phyloP scores from a whole-genome alignment of 1,140 invertebrate species.

The Heliothis virescens region DNA sequence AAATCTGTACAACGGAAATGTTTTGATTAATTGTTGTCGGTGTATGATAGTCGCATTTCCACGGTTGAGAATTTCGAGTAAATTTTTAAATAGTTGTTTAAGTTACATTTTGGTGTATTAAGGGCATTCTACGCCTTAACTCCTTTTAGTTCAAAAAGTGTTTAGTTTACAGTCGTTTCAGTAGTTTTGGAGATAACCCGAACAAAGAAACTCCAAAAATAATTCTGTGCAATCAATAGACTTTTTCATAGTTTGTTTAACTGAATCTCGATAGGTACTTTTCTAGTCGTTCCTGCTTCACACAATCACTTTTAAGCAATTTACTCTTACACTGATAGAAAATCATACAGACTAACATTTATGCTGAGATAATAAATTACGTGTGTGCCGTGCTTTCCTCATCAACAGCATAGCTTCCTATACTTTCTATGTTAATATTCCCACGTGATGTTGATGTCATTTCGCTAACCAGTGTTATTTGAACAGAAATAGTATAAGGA shows the following conservation, averaged over 20 bases:
- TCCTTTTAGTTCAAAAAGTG: too few relatives aligned
- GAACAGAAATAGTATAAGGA: background rate
- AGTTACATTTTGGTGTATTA: background rate
- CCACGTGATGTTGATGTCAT: background rate
- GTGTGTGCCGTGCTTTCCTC: background rate
- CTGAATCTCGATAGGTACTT: too few relatives aligned
- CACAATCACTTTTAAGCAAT: too few relatives aligned
- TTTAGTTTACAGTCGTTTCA: too few relatives aligned
- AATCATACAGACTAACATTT: background rate
- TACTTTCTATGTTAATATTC: conserved; percentile 23
- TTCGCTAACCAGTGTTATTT: background rate
- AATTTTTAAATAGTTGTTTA: background rate
- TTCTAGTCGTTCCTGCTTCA: too few relatives aligned
- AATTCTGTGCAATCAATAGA: too few relatives aligned
- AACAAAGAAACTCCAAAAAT: too few relatives aligned
- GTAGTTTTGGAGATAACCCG: too few relatives aligned
- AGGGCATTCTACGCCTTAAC: too few relatives aligned
- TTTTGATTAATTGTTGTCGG: conserved; percentile 27
- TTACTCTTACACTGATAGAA: background rate
- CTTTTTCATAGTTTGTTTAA: too few relatives aligned
- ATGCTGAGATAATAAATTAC: background rate
- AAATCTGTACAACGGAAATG: conserved; percentile 13
- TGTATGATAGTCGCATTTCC: background rate
- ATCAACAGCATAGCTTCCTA: conserved; percentile 18
- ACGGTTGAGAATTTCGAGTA: background rate